These are phyloP conservation scores for Nyctalus aviator DNA, from an alignment of 2,797 vertebrate species.

Conservation along the genomic window DNA sequence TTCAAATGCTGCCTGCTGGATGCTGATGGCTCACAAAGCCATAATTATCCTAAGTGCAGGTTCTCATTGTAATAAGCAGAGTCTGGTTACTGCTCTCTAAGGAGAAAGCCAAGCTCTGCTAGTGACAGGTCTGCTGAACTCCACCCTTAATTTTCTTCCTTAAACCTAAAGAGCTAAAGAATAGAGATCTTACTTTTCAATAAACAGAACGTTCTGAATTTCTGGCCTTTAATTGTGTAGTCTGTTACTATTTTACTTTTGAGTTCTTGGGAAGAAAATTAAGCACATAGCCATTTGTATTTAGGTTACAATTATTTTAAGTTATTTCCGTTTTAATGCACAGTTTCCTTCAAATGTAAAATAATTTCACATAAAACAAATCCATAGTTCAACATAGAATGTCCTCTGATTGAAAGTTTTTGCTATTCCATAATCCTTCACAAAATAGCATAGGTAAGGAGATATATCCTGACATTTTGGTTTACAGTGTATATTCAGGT, in stretches of 20 bases:
- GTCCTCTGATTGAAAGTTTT: constrained; percentile 10
- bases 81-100: constrained; percentile 62
- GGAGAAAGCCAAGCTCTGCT: constrained; percentile 42
- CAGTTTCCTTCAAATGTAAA: constrained; percentile 27
- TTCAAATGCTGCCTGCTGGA: constrained; percentile 55
- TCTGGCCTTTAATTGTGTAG: constrained; percentile 43
- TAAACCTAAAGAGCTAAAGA: constrained; percentile 37
- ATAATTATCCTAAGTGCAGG: constrained; percentile 69
- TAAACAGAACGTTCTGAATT: constrained; percentile 46
- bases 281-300: constrained; percentile 18
- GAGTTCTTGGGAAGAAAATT: constrained; percentile 55
- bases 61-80: constrained; percentile 52
- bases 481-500: not conserved
- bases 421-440: not conserved
- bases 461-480: not conserved
- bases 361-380: constrained; percentile 37
- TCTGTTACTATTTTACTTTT: constrained; percentile 50
- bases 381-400: constrained; percentile 19
- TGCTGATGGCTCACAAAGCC: constrained; percentile 56
- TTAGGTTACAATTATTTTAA: constrained; percentile 56
- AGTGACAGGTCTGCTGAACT: constrained; percentile 12
- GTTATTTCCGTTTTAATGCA: constrained; percentile 42
- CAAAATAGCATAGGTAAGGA: not conserved
- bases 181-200: constrained; percentile 9
- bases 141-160: constrained; percentile 37